Conservation (phyloP, 2,797 vertebrate species). For the Balearica regulorum region DNA sequence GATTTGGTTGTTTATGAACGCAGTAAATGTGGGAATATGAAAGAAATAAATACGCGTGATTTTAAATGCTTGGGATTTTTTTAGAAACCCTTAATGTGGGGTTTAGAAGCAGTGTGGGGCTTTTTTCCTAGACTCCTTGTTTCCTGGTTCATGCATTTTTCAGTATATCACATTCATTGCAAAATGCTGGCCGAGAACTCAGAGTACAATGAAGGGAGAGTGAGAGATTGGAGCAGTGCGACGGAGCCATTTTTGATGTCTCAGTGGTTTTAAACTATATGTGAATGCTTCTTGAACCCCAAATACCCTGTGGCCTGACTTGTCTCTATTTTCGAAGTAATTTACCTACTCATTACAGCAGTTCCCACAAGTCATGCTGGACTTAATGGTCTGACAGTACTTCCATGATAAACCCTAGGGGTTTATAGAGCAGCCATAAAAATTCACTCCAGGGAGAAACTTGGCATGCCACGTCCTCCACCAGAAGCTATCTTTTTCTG, state of each 20-base stretch:
- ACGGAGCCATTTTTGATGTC: neutral
- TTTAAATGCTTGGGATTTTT: neutral
- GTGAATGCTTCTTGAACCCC: neutral
- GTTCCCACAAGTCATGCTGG: constrained; percentile 29
- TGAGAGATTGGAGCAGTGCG: neutral
- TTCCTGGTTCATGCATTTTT: neutral
- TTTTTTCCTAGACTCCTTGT: neutral
- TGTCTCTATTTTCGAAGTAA: neutral
- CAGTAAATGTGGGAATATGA: neutral
- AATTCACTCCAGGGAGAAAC: constrained; percentile 32
- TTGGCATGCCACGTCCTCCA: neutral
- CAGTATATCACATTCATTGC: neutral
- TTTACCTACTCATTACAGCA: neutral
- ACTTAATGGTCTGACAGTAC: constrained; percentile 41
- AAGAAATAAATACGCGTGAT: neutral
- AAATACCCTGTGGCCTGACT: neutral
- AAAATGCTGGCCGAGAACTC: neutral
- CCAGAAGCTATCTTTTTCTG: constrained; percentile 10
- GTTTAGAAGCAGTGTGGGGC: neutral
- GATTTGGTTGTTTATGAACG: neutral
- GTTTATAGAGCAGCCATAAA: constrained; percentile 47
- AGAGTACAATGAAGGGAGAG: neutral
- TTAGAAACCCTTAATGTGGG: neutral
- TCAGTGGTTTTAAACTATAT: neutral
- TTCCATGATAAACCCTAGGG: constrained; percentile 31